Conservation (phyloP, 2,113 vertebrate species). For the Limanda limanda region DNA sequence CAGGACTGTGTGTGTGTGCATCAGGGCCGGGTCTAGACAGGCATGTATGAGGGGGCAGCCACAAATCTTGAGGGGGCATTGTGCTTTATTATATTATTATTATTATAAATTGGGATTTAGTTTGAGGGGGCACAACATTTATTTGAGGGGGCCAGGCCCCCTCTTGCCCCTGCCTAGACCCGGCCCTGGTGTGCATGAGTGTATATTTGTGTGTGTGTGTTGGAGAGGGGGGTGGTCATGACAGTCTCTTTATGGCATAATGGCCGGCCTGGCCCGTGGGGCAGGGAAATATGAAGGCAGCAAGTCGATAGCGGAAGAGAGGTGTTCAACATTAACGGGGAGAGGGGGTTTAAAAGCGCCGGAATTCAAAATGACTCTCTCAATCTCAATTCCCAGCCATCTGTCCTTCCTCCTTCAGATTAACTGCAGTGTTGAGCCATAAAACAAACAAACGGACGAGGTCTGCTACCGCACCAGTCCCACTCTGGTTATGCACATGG, state of each 20-base stretch:
- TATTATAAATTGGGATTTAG: too few species aligned
- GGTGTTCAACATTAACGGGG: conserved; percentile 63
- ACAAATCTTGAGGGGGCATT: too few species aligned
- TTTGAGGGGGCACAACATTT: too few species aligned
- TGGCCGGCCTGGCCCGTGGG: conserved; percentile 54
- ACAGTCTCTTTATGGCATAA: conserved; percentile 70
- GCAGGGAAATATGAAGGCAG: conserved; percentile 77
- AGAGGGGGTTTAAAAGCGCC: conserved; percentile 60
- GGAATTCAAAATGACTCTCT: conserved; percentile 63
- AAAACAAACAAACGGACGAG: conserved; percentile 59
- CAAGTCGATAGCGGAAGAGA: conserved; percentile 74
- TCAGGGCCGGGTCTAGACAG: too few species aligned
- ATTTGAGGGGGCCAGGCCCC: too few species aligned
- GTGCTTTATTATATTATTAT: too few species aligned
- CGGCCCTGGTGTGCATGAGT: not conserved
- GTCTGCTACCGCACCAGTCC: not conserved
- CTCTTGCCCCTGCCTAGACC: too few species aligned
- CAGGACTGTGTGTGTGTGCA: conserved; percentile 10
- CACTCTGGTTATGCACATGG: not conserved
- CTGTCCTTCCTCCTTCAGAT: conserved; percentile 33
- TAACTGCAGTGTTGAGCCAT: conserved; percentile 57
- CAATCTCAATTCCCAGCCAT: conserved; percentile 39
- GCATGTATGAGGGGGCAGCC: too few species aligned
- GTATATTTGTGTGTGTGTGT: not conserved
- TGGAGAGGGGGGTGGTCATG: not conserved